Percentiles rank a stretch among this genome's conserved stretches.
phyloP scores from a whole-genome alignment of 2,797 vertebrate species.

The Sphaeramia orbicularis region DNA sequence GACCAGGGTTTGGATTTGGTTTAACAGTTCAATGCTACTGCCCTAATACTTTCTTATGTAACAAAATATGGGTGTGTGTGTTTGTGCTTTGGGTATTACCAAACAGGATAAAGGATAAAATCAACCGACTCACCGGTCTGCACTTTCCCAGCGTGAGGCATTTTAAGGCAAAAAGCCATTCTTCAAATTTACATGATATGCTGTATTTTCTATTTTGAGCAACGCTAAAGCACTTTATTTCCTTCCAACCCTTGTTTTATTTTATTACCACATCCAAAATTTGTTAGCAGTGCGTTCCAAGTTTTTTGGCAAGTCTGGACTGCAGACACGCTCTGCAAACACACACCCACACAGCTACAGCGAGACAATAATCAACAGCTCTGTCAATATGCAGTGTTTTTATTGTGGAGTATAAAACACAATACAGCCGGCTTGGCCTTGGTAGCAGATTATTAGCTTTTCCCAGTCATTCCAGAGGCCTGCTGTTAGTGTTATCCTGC shows the following conservation, averaged over 20 bases:
- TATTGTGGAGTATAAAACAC: slow-evolving; percentile 31
- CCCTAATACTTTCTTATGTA: slow-evolving; percentile 44
- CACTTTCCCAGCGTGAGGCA: slow-evolving; percentile 12
- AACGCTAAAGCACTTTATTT: slow-evolving; percentile 6
- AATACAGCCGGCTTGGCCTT: slow-evolving; percentile 29
- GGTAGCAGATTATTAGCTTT: slow-evolving; percentile 47
- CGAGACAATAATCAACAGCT: slow-evolving; percentile 39
- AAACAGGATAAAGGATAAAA: slow-evolving; percentile 51
- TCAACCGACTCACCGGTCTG: slow-evolving; percentile 39
- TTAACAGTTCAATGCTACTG: slow-evolving; percentile 15
- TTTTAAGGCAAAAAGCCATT: background rate
- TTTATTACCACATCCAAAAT: slow-evolving; percentile 35
- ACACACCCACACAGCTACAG: slow-evolving; percentile 37
- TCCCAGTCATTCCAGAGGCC: slow-evolving; percentile 23
- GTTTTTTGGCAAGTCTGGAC: slow-evolving; percentile 36
- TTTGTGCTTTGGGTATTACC: slow-evolving; percentile 26
- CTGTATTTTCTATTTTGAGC: slow-evolving; percentile 27
- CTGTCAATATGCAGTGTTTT: slow-evolving; percentile 31
- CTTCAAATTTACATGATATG: slow-evolving; percentile 15
- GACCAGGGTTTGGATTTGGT: slow-evolving; percentile 25
- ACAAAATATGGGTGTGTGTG: slow-evolving; percentile 33
- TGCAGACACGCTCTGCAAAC: slow-evolving; percentile 31
- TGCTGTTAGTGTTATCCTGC: slow-evolving; percentile 22
- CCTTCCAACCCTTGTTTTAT: slow-evolving; percentile 5
- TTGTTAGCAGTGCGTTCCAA: slow-evolving; percentile 32